Conservation (phyloP, 2,888 invertebrate genomes). For the Nymphalis polychloros region DNA sequence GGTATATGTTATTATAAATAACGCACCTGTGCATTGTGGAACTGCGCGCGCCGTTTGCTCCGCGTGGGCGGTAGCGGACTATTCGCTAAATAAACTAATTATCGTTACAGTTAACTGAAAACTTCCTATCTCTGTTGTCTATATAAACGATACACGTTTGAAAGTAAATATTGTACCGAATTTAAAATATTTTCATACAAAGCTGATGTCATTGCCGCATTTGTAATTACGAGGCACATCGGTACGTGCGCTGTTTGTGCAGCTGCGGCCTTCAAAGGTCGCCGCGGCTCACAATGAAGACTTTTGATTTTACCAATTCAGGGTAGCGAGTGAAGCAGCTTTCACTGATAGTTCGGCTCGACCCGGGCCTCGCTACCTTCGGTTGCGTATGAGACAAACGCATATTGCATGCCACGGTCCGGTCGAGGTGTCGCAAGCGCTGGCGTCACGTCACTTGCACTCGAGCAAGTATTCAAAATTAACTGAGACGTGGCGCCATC, state of each 20-base stretch:
- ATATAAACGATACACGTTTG: background rate
- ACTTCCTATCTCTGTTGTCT: no score
- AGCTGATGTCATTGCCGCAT: conserved; percentile 67
- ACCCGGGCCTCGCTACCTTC: conserved; percentile 33
- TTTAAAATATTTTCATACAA: conserved; percentile 30
- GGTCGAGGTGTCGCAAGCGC: conserved; percentile 66
- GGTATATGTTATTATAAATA: conserved; percentile 49
- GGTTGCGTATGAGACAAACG: conserved; percentile 48
- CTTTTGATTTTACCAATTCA: conserved; percentile 41
- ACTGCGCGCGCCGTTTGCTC: conserved; percentile 5
- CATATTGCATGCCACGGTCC: conserved; percentile 63
- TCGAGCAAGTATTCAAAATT: conserved; percentile 56
- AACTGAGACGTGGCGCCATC: conserved; percentile 58
- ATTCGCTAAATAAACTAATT: conserved; percentile 29
- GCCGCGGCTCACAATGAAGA: conserved; percentile 47
- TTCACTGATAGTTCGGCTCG: conserved; percentile 43
- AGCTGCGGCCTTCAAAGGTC: conserved; percentile 77
- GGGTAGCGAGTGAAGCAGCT: conserved; percentile 38
- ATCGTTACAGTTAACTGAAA: conserved; percentile 24
- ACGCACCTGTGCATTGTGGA: conserved; percentile 44
- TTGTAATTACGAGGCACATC: conserved; percentile 60
- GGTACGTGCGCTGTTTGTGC: conserved; percentile 55
- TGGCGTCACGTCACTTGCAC: conserved; percentile 68
- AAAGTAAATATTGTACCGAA: conserved; percentile 5
- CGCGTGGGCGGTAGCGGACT: conserved; percentile 24